Conservation (phyloP, 2,888 invertebrate species). For the Acanthopleura granulata region DNA sequence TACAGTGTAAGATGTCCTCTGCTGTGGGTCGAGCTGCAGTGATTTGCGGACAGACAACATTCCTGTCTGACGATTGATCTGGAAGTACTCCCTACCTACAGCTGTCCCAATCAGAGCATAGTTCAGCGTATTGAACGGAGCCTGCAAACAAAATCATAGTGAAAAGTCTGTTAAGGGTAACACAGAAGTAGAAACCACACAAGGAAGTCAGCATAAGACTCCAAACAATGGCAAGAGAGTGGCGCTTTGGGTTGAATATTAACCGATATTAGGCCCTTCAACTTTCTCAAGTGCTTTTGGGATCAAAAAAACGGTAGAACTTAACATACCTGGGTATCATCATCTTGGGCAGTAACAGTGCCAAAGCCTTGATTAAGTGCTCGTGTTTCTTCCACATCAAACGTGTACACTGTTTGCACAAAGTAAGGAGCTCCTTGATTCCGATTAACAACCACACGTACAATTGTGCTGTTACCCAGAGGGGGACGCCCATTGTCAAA, state of each 20-base stretch:
- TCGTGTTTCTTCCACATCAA: slow-evolving; percentile 14
- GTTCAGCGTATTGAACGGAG: slow-evolving; percentile 7
- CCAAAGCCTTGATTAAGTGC: slow-evolving; percentile 1
- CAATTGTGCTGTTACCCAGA: slow-evolving; percentile 13
- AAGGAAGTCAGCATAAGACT: too few species aligned
- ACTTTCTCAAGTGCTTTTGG: too few species aligned
- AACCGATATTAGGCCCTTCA: too few species aligned
- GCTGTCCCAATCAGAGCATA: not conserved
- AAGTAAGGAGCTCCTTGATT: slow-evolving; percentile 23
- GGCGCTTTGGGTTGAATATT: too few species aligned
- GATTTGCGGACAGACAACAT: slow-evolving; percentile 7
- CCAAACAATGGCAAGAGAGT: too few species aligned
- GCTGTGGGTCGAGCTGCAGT: slow-evolving; percentile 8
- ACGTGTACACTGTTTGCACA: not conserved
- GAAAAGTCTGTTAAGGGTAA: too few species aligned
- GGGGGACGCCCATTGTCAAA: slow-evolving; percentile 39
- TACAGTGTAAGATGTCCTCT: slow-evolving; percentile 20
- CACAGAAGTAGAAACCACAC: too few species aligned
- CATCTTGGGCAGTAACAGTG: slow-evolving; percentile 11
- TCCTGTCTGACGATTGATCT: slow-evolving; percentile 16
- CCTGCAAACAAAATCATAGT: not conserved
- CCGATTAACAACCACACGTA: slow-evolving; percentile 22
- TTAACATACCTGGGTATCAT: slow-evolving; percentile 9
- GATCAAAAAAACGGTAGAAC: not conserved
- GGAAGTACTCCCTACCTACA: slow-evolving; percentile 14